Evolutionary conservation across 2,113 vertebrate species (phyloP).

Genomic region (Nestor notabilis): DNA sequence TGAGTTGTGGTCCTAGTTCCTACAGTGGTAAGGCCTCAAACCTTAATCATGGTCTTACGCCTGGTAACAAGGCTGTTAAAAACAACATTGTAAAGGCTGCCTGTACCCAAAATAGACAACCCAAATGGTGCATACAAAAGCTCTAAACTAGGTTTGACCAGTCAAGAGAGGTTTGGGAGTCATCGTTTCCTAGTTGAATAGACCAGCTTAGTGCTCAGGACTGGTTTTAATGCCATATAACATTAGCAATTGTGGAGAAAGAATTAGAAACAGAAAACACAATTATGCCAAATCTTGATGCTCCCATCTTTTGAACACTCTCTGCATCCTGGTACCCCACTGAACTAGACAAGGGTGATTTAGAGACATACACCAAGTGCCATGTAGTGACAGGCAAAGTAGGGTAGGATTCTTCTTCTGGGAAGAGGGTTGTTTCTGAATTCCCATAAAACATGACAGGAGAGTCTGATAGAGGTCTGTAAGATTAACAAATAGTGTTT

Average conservation of each 20-base stretch:
- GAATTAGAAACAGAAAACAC: not conserved
- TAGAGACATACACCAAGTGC: not conserved
- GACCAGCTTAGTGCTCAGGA: not conserved
- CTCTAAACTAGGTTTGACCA: not conserved
- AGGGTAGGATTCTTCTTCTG: not conserved
- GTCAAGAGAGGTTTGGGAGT: not conserved
- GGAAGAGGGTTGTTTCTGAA: not conserved
- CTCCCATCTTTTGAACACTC: not conserved
- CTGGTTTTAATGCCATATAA: not conserved
- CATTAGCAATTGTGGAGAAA: not conserved
- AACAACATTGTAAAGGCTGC: not conserved
- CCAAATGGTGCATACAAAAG: not conserved
- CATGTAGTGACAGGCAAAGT: not conserved
- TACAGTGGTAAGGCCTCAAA: fast-evolving
- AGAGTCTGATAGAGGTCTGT: not conserved
- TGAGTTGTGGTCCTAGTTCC: not conserved
- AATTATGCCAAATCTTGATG: not conserved
- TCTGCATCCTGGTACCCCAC: not conserved
- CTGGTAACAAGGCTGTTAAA: not conserved
- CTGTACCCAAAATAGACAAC: not conserved
- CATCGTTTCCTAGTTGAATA: not conserved
- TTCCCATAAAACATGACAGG: not conserved
- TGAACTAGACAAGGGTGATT: not conserved
- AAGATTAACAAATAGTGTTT: not conserved
- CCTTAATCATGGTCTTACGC: not conserved